A percentile compares a stretch with the other conserved stretches of the same genome.
Evolutionary conservation across 1,140 invertebrate species (phyloP).

Genomic region (Drosophila yakuba): DNA sequence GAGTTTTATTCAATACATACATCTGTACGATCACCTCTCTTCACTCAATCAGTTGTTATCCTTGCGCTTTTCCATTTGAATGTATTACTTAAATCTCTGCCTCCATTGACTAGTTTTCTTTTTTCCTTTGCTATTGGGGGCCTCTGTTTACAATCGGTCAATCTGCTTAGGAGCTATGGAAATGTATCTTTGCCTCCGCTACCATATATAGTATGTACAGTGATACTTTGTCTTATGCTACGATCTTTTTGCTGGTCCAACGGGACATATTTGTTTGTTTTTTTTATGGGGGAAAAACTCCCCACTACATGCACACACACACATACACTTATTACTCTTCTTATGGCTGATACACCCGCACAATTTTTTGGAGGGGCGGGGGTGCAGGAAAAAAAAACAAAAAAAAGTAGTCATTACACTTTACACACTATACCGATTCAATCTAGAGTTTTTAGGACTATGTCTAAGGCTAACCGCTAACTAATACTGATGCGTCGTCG

Average conservation of each 20-base stretch:
- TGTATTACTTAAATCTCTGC: conserved; percentile 11
- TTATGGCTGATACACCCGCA: conserved; percentile 3
- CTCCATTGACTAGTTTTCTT: conserved; percentile 61
- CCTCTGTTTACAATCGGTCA: conserved; percentile 32
- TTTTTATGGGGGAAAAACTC: conserved; percentile 1
- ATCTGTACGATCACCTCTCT: neutral
- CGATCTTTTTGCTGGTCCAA: conserved; percentile 25
- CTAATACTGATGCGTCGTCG: conserved; percentile 17
- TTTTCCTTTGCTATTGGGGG: conserved; percentile 8
- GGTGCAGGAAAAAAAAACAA: conserved; percentile 11
- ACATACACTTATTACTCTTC: conserved; percentile 4
- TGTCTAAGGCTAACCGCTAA: conserved; percentile 44
- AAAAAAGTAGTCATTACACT: conserved; percentile 11
- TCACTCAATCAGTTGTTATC: neutral
- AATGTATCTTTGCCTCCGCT: conserved; percentile 48
- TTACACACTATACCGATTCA: conserved; percentile 39
- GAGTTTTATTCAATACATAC: neutral
- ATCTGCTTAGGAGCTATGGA: conserved; percentile 64
- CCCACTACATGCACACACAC: neutral
- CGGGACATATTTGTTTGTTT: conserved; percentile 17
- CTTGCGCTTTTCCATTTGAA: neutral
- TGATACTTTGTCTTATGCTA: conserved; percentile 50
- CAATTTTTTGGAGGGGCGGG: neutral
- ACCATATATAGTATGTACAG: conserved; percentile 47
- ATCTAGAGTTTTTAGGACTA: conserved; percentile 39